Conservation (phyloP, 2,113 vertebrate genomes). For the Myotis davidii region DNA sequence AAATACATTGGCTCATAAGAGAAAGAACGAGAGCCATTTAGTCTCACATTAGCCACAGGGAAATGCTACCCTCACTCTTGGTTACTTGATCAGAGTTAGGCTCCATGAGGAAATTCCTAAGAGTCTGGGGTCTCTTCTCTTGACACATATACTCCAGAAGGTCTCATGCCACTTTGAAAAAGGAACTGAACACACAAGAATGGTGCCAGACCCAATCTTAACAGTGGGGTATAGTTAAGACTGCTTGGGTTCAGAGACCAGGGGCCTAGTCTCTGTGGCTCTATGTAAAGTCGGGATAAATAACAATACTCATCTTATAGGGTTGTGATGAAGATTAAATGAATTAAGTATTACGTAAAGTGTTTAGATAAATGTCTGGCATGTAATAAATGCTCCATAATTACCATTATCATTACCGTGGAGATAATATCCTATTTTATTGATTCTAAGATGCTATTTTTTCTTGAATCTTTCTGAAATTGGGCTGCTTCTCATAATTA, state of each 20-base stretch:
- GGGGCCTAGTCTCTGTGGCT: not conserved
- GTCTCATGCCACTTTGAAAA: not conserved
- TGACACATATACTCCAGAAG: not conserved
- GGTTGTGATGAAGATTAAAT: not conserved
- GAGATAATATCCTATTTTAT: not conserved
- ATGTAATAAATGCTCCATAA: not conserved
- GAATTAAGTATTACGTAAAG: not conserved
- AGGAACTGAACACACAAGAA: not conserved
- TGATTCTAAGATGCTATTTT: not conserved
- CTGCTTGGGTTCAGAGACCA: not conserved
- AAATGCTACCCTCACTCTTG: not conserved
- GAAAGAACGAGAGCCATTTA: not conserved
- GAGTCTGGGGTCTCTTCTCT: not conserved
- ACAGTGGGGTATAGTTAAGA: not conserved
- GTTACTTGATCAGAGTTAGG: not conserved
- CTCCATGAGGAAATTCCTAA: not conserved
- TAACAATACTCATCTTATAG: not conserved
- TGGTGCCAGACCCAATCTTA: not conserved
- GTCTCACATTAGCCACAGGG: not conserved
- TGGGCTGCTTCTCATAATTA: not conserved
- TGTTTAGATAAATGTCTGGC: not conserved
- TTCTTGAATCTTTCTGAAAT: constrained; percentile 28
- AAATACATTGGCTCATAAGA: not conserved
- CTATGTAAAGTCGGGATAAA: not conserved
- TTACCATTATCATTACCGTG: not conserved